Evolutionary conservation across 2,888 invertebrate species (phyloP).

Genomic region (Odiellus spinosus): DNA sequence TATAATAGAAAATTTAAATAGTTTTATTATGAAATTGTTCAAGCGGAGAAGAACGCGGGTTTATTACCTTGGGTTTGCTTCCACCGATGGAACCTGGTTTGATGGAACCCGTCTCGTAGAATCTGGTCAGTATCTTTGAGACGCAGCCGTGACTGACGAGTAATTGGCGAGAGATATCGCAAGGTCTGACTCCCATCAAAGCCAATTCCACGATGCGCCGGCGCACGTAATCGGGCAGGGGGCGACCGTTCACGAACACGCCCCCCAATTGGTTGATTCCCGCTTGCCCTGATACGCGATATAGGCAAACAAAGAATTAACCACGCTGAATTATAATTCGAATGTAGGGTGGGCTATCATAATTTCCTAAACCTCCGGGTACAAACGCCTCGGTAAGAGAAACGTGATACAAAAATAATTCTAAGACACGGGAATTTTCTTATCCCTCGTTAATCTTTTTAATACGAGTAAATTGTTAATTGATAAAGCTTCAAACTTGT

Average conservation of each 20-base stretch:
- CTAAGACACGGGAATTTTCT: too few species aligned
- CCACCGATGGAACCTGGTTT: slow-evolving; percentile 48
- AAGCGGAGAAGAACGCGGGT: too few species aligned
- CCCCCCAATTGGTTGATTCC: slow-evolving; percentile 95
- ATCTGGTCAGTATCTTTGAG: slow-evolving; percentile 86
- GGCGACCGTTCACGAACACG: slow-evolving; percentile 94
- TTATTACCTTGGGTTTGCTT: slow-evolving; percentile 19
- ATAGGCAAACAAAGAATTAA: too few species aligned
- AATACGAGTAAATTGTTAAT: too few species aligned
- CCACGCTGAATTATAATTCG: too few species aligned
- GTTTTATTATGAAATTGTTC: too few species aligned
- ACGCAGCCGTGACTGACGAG: slow-evolving; percentile 94
- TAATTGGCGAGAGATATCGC: slow-evolving; percentile 88
- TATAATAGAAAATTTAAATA: slow-evolving; percentile 29
- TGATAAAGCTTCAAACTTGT: too few species aligned
- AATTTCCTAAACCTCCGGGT: too few species aligned
- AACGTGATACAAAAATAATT: too few species aligned
- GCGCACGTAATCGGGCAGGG: slow-evolving; percentile 82
- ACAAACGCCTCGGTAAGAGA: too few species aligned
- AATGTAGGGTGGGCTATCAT: too few species aligned
- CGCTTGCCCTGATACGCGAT: slow-evolving; percentile 56
- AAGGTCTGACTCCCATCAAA: slow-evolving; percentile 81
- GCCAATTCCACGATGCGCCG: slow-evolving; percentile 87
- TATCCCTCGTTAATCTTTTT: too few species aligned
- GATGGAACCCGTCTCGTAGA: slow-evolving; percentile 92